phyloP scores from a whole-genome alignment of 2,113 vertebrate genomes.

The Pangasianodon hypophthalmus region DNA sequence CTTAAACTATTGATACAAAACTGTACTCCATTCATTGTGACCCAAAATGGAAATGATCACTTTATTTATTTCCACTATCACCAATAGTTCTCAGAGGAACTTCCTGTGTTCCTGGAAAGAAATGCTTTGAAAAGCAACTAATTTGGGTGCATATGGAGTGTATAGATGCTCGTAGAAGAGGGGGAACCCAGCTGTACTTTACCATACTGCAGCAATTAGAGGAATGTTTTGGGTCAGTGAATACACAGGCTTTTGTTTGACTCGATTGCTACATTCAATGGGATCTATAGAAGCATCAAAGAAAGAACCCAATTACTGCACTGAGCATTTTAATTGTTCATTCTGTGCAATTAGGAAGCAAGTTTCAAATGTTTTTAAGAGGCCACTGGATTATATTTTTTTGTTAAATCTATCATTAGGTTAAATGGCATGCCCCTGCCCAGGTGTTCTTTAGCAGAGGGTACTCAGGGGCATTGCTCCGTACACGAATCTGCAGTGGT shows the following conservation, averaged over 20 bases:
- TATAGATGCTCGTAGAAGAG: conserved; percentile 51
- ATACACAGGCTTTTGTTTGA: conserved; percentile 74
- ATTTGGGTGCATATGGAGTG: conserved; percentile 27
- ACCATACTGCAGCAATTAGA: conserved; percentile 69
- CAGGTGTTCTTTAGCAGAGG: conserved; percentile 69
- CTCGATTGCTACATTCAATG: conserved; percentile 72
- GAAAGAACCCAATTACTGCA: conserved; percentile 76
- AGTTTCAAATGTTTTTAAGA: conserved; percentile 69
- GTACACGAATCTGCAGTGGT: conserved; percentile 57
- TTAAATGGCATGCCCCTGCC: conserved; percentile 62
- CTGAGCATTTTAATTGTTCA: conserved; percentile 69
- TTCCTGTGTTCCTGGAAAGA: conserved; percentile 29
- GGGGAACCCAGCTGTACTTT: conserved; percentile 61
- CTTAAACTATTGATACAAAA: background rate
- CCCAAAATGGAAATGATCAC: background rate
- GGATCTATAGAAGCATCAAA: conserved; percentile 68
- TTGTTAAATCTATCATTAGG: conserved; percentile 73
- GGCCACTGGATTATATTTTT: conserved; percentile 62
- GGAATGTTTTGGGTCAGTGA: conserved; percentile 72
- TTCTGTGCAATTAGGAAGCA: conserved; percentile 69
- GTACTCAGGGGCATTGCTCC: conserved; percentile 61
- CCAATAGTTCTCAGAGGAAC: conserved; percentile 19
- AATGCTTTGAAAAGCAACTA: conserved; percentile 34
- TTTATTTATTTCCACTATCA: conserved; percentile 26
- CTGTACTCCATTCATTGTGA: background rate